These are phyloP conservation scores for Ichneumoninae sp. DNA, from an alignment of 2,888 invertebrate species.

Conservation along the genomic window DNA sequence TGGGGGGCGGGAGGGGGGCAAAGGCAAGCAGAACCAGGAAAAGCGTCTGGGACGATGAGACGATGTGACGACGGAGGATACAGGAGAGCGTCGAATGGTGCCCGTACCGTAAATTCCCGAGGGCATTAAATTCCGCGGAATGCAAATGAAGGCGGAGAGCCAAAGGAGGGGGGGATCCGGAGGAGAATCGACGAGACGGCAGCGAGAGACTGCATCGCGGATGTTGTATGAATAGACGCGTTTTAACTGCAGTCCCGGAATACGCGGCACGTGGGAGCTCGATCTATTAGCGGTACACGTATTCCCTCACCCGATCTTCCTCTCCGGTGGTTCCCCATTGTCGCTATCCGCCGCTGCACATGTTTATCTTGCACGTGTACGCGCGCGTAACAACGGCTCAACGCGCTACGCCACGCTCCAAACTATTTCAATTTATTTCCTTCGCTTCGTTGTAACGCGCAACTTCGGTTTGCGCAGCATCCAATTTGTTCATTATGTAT, in stretches of 20 bases:
- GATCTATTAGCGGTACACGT: background rate
- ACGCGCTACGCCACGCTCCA: background rate
- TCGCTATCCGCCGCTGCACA: background rate
- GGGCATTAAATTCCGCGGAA: conserved; percentile 43
- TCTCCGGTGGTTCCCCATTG: background rate
- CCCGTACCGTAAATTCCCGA: conserved; percentile 21
- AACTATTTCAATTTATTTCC: background rate
- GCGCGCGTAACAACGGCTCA: background rate
- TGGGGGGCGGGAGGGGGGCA: background rate
- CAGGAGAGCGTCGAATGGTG: background rate
- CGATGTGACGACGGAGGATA: background rate
- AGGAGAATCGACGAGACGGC: background rate
- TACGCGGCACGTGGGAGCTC: background rate
- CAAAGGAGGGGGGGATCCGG: background rate
- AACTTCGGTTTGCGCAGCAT: background rate
- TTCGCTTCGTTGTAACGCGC: background rate
- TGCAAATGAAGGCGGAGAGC: conserved; percentile 6
- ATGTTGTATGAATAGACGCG: conserved; percentile 6
- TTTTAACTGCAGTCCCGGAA: conserved; percentile 12
- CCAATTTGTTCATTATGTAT: conserved; percentile 9
- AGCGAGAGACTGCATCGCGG: background rate
- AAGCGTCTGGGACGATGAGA: background rate
- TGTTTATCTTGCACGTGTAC: background rate
- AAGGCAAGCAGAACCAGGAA: background rate
- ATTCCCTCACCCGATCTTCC: background rate